These are phyloP conservation scores for Lagria hirta DNA, from an alignment of 2,888 invertebrate species.

Conservation along the genomic window DNA sequence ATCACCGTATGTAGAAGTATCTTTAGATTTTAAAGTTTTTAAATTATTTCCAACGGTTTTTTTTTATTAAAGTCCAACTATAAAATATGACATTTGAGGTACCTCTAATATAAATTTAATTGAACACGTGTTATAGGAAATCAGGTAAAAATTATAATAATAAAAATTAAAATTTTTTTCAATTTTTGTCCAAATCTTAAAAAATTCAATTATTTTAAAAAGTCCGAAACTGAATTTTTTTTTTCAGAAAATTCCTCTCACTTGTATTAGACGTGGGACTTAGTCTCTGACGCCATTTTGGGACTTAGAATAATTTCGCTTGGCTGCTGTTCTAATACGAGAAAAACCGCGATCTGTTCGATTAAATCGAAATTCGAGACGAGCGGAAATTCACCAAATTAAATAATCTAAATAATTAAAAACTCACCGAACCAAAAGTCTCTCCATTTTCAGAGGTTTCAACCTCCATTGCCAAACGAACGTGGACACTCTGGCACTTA, in stretches of 20 bases:
- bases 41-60: too few species aligned
- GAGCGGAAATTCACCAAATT: slow-evolving; percentile 31
- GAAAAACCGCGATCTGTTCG: slow-evolving; percentile 49
- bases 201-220: too few species aligned
- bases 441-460: slow-evolving; percentile 64
- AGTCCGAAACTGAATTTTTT: slow-evolving; percentile 9
- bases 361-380: slow-evolving; percentile 13
- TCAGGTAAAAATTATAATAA: too few species aligned
- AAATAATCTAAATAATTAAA: slow-evolving; percentile 31
- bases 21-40: too few species aligned
- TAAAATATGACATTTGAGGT: too few species aligned
- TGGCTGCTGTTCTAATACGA: slow-evolving; percentile 56
- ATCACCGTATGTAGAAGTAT: too few species aligned
- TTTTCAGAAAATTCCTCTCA: background rate
- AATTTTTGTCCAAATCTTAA: too few species aligned
- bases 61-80: too few species aligned
- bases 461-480: slow-evolving; percentile 65
- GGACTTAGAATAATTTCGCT: slow-evolving; percentile 73
- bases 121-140: too few species aligned
- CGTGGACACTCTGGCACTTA: slow-evolving; percentile 40
- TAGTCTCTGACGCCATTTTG: slow-evolving; percentile 84
- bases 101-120: too few species aligned
- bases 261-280: slow-evolving; percentile 61
- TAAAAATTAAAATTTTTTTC: too few species aligned
- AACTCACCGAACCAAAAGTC: slow-evolving; percentile 64